Evolutionary conservation across 2,888 invertebrate species (phyloP), one percentile per base, ranked within the genome.

Genomic region (Bursaphelenchus okinawaensis): DNA sequence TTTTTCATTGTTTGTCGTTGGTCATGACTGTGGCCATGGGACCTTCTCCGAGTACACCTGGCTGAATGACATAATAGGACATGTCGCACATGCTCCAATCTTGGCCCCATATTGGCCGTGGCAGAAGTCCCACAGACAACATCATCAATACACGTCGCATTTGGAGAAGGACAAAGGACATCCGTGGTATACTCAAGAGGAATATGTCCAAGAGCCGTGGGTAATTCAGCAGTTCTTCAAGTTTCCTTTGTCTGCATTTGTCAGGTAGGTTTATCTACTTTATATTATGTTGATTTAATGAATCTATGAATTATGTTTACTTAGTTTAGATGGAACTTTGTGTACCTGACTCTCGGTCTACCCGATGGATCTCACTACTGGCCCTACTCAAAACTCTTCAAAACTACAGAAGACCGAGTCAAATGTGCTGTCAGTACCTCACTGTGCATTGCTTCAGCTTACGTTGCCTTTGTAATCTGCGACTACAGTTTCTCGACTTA

Each of bases 361-460:
- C 79, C 81, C 29, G 81, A 81, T 57, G 81, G 81, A 29, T 75
- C 75, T 9, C 81, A 81, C 62, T 81, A 80, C 71, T 80, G 76
- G 77, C 81, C 81, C 52, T 72, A 68, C 68, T 76, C 75, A 4
- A 62, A 66, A 31, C 69, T 80, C 8, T 80, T 80, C 71, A 73
- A 70, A 58, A 79, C 69, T 63, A 79, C 68, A 59, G 69, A 63
- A 24, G 79, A 80, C 55, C 67, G 78, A 16, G 40, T 80, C 31
- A 75, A 80, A 65, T 80, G 80, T 55, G 74, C 65, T 29, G 62
- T 80, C 59, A 77, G 77, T 22, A 75, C 69, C 40, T 16, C 66
- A 7, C 69, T 69, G 24, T 77, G 77, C 55, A 63, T 69, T n/a
- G 54, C 75, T 55, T 80, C 73, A 54, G 72, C 69, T 9, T 73